Evolutionary conservation across 2,113 vertebrate genomes (phyloP).

Genomic region (Aldabrachelys gigantea): DNA sequence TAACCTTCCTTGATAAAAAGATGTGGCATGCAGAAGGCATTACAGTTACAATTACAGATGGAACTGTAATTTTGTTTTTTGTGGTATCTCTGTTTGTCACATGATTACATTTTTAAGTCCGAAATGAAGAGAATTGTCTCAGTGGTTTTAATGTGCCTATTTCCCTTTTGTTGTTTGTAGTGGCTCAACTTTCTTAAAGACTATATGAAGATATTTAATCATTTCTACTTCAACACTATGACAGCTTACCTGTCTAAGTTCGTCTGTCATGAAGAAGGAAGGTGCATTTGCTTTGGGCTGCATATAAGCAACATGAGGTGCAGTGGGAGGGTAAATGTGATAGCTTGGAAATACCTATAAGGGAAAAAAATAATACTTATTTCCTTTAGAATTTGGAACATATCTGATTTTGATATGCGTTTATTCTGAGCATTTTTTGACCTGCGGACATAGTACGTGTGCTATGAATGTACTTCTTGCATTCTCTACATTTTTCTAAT

Average conservation of each 20-base stretch:
- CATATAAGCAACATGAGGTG: constrained; percentile 99
- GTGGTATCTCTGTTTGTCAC: neutral
- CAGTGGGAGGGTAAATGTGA: constrained; percentile 96
- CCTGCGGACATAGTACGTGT: neutral
- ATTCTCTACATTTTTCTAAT: neutral
- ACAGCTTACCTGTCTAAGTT: constrained; percentile 93
- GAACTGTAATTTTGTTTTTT: neutral
- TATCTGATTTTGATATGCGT: neutral
- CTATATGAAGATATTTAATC: neutral
- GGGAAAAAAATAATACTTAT: neutral
- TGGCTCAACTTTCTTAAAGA: neutral
- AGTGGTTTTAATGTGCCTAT: neutral
- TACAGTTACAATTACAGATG: neutral
- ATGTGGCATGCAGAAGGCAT: neutral
- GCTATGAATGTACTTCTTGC: neutral
- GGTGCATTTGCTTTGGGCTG: constrained; percentile 99
- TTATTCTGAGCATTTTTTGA: neutral
- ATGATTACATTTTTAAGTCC: neutral
- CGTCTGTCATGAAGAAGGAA: constrained; percentile 99
- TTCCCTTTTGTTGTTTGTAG: neutral
- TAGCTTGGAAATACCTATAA: constrained; percentile 98
- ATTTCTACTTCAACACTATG: neutral
- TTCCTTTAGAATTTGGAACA: neutral
- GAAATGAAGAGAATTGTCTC: neutral
- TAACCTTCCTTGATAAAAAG: neutral